Evolutionary conservation across 2,113 vertebrate genomes (phyloP).

Genomic region (Agapornis roseicollis): DNA sequence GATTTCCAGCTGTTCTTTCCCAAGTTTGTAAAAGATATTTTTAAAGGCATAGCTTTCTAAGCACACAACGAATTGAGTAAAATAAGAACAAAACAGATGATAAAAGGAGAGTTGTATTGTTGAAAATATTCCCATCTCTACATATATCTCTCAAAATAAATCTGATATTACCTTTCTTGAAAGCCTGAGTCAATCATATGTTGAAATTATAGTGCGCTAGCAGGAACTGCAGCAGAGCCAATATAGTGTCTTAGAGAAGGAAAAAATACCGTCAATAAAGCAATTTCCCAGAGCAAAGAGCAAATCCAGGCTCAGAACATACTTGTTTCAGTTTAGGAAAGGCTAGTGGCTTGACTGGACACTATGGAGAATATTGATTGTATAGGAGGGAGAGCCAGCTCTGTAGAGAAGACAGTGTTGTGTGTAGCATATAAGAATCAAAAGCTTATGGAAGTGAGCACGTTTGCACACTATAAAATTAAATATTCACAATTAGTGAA

Average conservation of each 20-base stretch:
- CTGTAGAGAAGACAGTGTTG: neutral
- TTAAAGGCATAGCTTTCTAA: neutral
- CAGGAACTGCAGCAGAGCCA: neutral
- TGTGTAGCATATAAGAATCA: neutral
- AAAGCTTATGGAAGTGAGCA: neutral
- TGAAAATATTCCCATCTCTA: neutral
- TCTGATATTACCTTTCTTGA: neutral
- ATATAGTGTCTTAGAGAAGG: neutral
- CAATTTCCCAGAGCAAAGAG: neutral
- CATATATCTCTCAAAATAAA: neutral
- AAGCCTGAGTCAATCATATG: neutral
- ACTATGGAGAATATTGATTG: neutral
- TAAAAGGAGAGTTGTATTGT: neutral
- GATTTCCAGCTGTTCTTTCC: neutral
- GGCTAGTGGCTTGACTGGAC: neutral
- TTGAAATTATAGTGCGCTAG: neutral
- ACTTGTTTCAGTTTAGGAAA: neutral
- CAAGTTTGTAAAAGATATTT: neutral
- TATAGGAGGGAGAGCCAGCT: rapidly evolving
- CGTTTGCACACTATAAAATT: neutral
- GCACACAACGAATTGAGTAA: neutral
- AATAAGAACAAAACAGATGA: neutral
- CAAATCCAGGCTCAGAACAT: neutral
- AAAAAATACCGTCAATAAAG: neutral
- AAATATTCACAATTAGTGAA: neutral